phyloP scores from a whole-genome alignment of 2,113 vertebrate species.

The Saguinus midas region DNA sequence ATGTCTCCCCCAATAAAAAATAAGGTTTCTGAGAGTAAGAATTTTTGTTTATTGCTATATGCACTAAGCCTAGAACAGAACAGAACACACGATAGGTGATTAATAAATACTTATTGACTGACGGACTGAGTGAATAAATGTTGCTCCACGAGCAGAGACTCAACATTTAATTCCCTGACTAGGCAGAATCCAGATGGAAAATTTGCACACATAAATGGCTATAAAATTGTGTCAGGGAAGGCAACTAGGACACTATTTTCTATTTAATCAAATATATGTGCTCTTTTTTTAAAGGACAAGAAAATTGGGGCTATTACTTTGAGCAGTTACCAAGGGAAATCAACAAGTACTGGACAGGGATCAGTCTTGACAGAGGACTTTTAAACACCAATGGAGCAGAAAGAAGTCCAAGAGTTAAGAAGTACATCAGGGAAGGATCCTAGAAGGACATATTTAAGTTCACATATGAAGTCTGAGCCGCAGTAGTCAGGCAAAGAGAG shows the following conservation, averaged over 20 bases:
- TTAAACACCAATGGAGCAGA: neutral
- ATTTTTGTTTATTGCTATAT: neutral
- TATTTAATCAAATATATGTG: conserved; percentile 8
- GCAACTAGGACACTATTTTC: neutral
- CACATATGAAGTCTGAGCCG: neutral
- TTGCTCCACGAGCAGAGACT: neutral
- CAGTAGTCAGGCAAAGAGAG: neutral
- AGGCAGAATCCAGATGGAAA: neutral
- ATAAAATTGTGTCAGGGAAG: neutral
- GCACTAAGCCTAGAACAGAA: neutral
- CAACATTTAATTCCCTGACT: neutral
- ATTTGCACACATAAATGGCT: neutral
- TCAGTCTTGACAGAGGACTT: neutral
- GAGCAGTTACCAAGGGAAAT: neutral
- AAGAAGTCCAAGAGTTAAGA: neutral
- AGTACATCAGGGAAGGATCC: neutral
- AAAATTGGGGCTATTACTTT: neutral
- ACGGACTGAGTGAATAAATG: neutral
- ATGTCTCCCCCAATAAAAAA: neutral
- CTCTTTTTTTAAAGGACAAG: neutral
- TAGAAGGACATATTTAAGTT: neutral
- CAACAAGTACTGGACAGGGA: neutral
- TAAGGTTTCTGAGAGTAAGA: neutral
- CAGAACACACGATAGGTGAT: neutral
- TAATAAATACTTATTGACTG: neutral